Conservation (phyloP, 2,113 vertebrate species). For the Nycticebus coucang region DNA sequence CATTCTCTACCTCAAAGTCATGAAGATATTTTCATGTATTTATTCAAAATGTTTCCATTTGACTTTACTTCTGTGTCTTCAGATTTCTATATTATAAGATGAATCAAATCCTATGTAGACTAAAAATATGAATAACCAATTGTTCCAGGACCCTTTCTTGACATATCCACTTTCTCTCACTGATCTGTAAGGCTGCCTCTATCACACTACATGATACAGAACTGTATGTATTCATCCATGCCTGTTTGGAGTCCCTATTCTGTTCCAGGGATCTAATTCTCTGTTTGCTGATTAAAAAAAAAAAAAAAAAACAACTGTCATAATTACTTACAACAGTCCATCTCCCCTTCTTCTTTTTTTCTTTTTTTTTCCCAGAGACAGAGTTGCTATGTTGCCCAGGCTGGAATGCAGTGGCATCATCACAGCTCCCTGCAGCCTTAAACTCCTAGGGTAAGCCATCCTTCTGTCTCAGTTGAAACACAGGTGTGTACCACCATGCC, state of each 20-base stretch:
- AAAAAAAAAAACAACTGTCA: background rate
- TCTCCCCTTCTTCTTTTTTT: background rate
- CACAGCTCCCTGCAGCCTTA: no score
- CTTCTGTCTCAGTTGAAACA: no score
- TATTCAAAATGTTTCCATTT: background rate
- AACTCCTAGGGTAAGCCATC: no score
- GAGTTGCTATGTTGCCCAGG: no score
- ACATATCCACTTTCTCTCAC: background rate
- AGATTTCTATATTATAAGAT: background rate
- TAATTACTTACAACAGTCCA: background rate
- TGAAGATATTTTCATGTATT: background rate
- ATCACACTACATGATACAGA: background rate
- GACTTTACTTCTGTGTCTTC: background rate
- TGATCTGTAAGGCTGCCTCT: background rate
- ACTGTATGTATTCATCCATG: background rate
- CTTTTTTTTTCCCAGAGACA: no score
- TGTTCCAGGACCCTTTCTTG: background rate
- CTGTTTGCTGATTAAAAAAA: constrained; percentile 27
- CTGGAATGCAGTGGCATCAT: no score
- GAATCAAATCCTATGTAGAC: background rate
- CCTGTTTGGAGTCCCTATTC: background rate
- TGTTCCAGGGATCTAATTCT: background rate
- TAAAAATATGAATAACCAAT: background rate
- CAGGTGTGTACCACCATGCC: no score
- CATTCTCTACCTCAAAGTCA: background rate